A percentile compares a stretch with the other conserved stretches of the same genome.
These are phyloP conservation scores for Ruditapes philippinarum DNA, from an alignment of 1,140 invertebrate species.

Conservation along the genomic window DNA sequence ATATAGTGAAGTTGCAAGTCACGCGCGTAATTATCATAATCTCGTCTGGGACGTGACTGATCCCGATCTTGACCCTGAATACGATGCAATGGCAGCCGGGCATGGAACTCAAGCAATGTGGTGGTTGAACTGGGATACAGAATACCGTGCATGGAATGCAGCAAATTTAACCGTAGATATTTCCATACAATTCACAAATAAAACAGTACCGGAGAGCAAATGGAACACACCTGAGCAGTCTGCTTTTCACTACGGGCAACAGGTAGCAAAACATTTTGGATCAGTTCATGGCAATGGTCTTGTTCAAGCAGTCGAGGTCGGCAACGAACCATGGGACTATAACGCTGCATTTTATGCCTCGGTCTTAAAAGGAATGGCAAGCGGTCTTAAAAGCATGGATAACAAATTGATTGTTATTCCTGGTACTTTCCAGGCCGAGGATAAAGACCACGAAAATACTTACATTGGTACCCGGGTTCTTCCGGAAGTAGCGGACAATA, in stretches of 20 bases:
- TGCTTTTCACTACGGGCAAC: slow-evolving; percentile 71
- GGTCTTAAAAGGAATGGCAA: slow-evolving; percentile 74
- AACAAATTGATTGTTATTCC: slow-evolving; percentile 70
- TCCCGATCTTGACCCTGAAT: slow-evolving; percentile 72
- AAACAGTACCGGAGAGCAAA: slow-evolving; percentile 52
- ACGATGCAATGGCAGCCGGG: slow-evolving; percentile 68
- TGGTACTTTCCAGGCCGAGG: slow-evolving; percentile 76
- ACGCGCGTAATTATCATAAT: slow-evolving; percentile 79
- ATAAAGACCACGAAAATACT: slow-evolving; percentile 67
- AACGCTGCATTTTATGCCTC: slow-evolving; percentile 71
- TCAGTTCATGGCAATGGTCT: slow-evolving; percentile 70
- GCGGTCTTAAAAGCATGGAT: slow-evolving; percentile 69
- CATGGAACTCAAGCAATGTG: slow-evolving; percentile 72
- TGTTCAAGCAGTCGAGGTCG: slow-evolving; percentile 74
- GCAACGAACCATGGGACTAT: slow-evolving; percentile 81
- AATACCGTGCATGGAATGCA: slow-evolving; percentile 72
- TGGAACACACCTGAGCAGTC: slow-evolving; percentile 71
- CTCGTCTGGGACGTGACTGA: slow-evolving; percentile 76
- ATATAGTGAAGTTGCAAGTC: slow-evolving; percentile 73
- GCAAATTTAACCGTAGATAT: slow-evolving; percentile 72
- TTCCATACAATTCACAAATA: slow-evolving; percentile 75
- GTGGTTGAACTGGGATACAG: slow-evolving; percentile 79
- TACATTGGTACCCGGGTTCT: slow-evolving; percentile 77
- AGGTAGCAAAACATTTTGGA: slow-evolving; percentile 77
- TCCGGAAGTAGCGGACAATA: slow-evolving; percentile 49